A percentile compares a stretch with the other conserved stretches of the same genome.
These are phyloP conservation scores for Nesoenas mayeri DNA, from an alignment of 2,113 vertebrate species.

Conservation along the genomic window DNA sequence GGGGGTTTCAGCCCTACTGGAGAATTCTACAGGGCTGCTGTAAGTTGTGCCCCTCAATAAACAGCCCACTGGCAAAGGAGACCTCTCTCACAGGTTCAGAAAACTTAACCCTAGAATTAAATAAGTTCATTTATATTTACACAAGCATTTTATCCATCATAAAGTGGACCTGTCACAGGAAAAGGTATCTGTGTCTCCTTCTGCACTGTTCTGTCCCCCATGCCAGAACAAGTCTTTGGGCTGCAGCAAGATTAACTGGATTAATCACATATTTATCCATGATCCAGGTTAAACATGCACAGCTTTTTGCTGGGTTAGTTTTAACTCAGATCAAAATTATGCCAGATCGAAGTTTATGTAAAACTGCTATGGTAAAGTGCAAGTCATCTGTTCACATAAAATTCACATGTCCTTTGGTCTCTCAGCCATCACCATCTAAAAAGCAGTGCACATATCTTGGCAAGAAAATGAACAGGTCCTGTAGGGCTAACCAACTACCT, in stretches of 20 bases:
- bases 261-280: not conserved
- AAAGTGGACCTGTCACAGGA: not conserved
- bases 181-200: not conserved
- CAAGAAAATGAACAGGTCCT: not conserved
- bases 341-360: fast-evolving
- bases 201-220: not conserved
- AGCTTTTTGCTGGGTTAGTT: not conserved
- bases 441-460: not conserved
- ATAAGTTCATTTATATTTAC: not conserved
- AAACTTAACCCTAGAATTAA: not conserved
- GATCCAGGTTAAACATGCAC: not conserved
- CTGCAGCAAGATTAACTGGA: not conserved
- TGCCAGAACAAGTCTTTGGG: not conserved
- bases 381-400: not conserved
- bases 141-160: not conserved
- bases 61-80: not conserved
- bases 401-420: not conserved
- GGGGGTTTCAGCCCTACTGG: not conserved
- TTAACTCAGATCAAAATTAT: not conserved
- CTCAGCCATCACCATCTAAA: not conserved
- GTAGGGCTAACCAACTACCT: not conserved
- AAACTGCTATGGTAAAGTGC: not conserved
- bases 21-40: not conserved
- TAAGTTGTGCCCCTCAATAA: not conserved
- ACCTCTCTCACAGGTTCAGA: not conserved